These are phyloP conservation scores for Saxidomus purpurata DNA, from an alignment of 1,140 invertebrate genomes.

Conservation along the genomic window DNA sequence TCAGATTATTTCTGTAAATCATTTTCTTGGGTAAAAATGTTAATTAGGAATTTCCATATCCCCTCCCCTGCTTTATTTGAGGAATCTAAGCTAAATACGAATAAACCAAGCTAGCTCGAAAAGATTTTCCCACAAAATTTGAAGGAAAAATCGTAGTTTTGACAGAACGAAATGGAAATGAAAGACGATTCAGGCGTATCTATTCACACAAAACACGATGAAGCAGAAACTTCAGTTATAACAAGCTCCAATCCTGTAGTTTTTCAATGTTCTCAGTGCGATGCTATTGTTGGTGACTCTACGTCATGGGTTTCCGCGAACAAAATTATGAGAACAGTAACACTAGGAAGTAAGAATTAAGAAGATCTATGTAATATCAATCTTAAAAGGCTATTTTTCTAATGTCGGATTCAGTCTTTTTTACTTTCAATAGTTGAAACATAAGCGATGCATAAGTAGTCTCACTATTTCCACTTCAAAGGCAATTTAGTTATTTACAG, in stretches of 20 bases:
- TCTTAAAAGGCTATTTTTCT: too few relatives aligned
- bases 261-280: conserved; percentile 41
- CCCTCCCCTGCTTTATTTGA: too few relatives aligned
- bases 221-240: background rate
- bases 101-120: background rate
- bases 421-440: too few relatives aligned
- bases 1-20: too few relatives aligned
- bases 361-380: too few relatives aligned
- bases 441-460: too few relatives aligned
- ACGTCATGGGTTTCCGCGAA: conserved; percentile 44
- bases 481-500: too few relatives aligned
- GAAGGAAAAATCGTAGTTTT: background rate
- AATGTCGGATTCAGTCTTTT: too few relatives aligned
- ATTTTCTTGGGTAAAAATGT: too few relatives aligned
- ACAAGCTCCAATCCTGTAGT: conserved; percentile 29
- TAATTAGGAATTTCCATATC: too few relatives aligned
- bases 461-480: too few relatives aligned
- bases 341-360: conserved; percentile 48
- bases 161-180: background rate
- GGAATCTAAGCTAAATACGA: too few relatives aligned
- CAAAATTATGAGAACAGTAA: conserved; percentile 36
- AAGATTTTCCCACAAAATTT: background rate
- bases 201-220: background rate
- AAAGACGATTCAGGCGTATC: background rate
- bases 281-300: conserved; percentile 44